Conservation (phyloP, 2,797 vertebrate genomes). For the Pygocentrus nattereri region DNA sequence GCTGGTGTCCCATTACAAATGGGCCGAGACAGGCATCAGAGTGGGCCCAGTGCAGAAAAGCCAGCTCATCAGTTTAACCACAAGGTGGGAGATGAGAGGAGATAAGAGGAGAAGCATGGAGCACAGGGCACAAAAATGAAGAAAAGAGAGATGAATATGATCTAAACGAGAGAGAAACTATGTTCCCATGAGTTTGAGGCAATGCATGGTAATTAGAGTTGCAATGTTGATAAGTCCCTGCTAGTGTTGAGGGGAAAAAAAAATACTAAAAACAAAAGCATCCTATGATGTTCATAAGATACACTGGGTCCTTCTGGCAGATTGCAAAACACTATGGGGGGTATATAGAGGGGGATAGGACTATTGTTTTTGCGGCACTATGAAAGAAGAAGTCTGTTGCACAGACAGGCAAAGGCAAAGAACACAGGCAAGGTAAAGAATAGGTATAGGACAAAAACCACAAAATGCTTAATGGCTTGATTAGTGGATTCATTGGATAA, state of each 20-base stretch:
- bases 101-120: slow-evolving; percentile 20
- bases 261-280: too few relatives aligned
- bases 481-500: too few relatives aligned
- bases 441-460: too few relatives aligned
- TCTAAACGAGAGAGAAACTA: not conserved
- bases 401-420: too few relatives aligned
- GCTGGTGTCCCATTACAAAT: slow-evolving; percentile 57
- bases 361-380: not conserved
- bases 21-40: slow-evolving; percentile 44
- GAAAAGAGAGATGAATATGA: not conserved
- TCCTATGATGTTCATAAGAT: too few relatives aligned
- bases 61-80: slow-evolving; percentile 39
- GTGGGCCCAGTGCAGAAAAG: slow-evolving; percentile 21
- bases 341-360: not conserved
- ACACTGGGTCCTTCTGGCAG: too few relatives aligned
- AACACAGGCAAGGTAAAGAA: too few relatives aligned
- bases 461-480: too few relatives aligned
- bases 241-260: too few relatives aligned
- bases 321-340: too few relatives aligned
- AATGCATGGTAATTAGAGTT: not conserved
- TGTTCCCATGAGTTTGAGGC: not conserved
- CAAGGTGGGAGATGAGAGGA: slow-evolving; percentile 23
- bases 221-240: too few relatives aligned
- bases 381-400: not conserved
- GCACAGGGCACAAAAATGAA: not conserved